These are phyloP conservation scores for Pseudochirops corinnae DNA, from an alignment of 2,797 vertebrate genomes.

Conservation along the genomic window DNA sequence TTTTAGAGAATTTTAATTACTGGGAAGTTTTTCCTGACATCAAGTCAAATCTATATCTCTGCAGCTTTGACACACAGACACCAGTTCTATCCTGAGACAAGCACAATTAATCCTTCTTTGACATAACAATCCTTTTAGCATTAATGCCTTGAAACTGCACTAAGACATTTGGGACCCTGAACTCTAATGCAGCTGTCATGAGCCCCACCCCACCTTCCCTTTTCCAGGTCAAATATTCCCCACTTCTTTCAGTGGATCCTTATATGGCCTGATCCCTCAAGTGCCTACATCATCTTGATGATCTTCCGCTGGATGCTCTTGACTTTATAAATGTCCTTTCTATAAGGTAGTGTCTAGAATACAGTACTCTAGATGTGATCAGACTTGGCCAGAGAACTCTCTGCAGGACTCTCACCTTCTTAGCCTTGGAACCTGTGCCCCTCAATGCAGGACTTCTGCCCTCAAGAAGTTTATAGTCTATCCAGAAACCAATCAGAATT, in stretches of 20 bases:
- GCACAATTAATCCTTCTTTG: not conserved
- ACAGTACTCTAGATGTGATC: not conserved
- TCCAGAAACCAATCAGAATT: not conserved
- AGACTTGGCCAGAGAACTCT: not conserved
- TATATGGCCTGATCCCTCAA: not conserved
- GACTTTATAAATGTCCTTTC: not conserved
- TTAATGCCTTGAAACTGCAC: not conserved
- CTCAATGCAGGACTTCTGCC: not conserved
- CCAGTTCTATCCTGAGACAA: not conserved
- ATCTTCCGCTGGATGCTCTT: not conserved
- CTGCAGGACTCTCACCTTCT: not conserved
- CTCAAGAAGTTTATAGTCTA: not conserved
- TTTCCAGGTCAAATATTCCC: not conserved
- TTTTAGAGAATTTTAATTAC: not conserved
- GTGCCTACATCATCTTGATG: not conserved
- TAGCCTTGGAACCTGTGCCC: not conserved
- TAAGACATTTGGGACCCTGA: not conserved
- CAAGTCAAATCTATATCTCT: not conserved
- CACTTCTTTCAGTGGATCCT: not conserved
- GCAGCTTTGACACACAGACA: not conserved
- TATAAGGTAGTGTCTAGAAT: not conserved
- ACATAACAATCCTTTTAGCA: not conserved
- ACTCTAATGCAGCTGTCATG: not conserved
- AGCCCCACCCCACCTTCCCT: not conserved
- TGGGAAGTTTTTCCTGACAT: not conserved